phyloP scores from a whole-genome alignment of 2,113 vertebrate genomes.

The Mellivora capensis region DNA sequence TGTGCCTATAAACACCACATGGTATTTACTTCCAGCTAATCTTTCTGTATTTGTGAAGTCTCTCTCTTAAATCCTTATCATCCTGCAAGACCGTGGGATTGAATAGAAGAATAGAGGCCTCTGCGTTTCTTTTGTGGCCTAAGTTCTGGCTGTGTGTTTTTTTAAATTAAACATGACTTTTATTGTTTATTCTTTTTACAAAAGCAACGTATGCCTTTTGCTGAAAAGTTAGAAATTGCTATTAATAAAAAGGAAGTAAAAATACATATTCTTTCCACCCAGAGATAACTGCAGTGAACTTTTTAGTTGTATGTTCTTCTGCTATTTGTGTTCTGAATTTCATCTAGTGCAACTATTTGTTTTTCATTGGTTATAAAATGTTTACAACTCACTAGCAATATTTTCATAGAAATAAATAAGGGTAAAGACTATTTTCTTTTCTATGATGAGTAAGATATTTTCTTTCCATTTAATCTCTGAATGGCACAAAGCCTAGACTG shows the following conservation, averaged over 20 bases:
- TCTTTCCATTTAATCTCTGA: slow-evolving; percentile 31
- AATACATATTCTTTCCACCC: background rate
- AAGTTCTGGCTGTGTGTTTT: background rate
- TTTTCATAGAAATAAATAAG: background rate
- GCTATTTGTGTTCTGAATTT: background rate
- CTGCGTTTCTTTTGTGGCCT: background rate
- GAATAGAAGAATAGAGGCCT: background rate
- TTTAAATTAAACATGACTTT: background rate
- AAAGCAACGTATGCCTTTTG: background rate
- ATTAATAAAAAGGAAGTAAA: background rate
- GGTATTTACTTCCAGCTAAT: background rate
- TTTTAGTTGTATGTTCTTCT: background rate
- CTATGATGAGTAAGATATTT: background rate
- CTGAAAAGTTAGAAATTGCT: background rate
- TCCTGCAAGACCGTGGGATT: background rate
- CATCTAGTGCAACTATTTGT: background rate
- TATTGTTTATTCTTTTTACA: background rate
- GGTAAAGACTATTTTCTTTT: background rate
- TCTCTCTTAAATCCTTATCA: background rate
- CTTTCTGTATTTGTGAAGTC: background rate
- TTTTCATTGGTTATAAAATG: background rate
- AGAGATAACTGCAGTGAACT: background rate
- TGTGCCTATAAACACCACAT: background rate
- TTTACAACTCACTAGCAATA: background rate
- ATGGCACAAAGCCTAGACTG: slow-evolving; percentile 9